Conservation (phyloP, 2,888 invertebrate genomes). For the Spicauda simplicius region DNA sequence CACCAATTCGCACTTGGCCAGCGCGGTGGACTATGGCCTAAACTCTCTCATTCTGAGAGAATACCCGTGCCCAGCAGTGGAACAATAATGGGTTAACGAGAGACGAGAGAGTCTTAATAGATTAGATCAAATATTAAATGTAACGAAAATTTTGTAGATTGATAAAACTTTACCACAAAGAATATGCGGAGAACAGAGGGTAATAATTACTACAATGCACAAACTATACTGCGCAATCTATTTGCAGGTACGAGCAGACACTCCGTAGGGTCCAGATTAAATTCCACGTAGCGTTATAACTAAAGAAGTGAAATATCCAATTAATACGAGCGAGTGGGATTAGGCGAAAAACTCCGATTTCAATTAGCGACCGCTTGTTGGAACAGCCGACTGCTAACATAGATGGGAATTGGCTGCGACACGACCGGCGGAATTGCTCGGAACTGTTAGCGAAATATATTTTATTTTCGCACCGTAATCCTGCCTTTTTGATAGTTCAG, state of each 20-base stretch:
- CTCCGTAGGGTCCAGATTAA: constrained; percentile 21
- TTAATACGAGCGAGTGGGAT: constrained; percentile 49
- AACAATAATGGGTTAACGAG: too few species aligned
- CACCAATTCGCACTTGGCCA: too few species aligned
- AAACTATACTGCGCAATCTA: neutral
- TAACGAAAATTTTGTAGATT: too few species aligned
- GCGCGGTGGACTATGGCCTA: too few species aligned
- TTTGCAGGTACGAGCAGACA: neutral
- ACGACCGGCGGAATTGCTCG: constrained; percentile 64
- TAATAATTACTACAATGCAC: neutral
- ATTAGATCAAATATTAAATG: too few species aligned
- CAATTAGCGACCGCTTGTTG: constrained; percentile 79
- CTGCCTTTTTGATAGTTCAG: constrained; percentile 62
- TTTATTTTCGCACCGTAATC: constrained; percentile 67
- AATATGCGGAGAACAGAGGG: neutral
- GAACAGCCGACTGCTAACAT: constrained; percentile 48
- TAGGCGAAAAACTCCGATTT: constrained; percentile 72
- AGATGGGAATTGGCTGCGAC: constrained; percentile 65
- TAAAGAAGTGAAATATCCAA: constrained; percentile 40
- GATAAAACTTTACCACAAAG: neutral
- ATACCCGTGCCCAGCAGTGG: too few species aligned
- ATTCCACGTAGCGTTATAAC: constrained; percentile 25
- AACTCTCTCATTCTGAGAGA: too few species aligned
- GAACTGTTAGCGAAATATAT: constrained; percentile 52
- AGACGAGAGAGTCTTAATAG: too few species aligned